Conservation (phyloP, 92 coral and sea anemone genomes). For the Umimayanthus chanpuru region DNA sequence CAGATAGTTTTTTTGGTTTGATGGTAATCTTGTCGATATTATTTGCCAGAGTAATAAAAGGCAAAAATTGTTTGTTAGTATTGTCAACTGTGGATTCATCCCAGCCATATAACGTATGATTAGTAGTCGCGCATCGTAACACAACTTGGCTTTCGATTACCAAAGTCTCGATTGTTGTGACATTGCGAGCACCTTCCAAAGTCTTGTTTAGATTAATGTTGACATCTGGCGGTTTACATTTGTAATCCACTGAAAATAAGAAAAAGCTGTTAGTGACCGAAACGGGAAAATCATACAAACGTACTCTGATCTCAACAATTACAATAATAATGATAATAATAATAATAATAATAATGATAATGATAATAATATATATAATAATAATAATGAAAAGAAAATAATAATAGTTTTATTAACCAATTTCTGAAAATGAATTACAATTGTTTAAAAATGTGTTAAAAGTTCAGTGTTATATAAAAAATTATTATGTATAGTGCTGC, state of each 20-base stretch:
- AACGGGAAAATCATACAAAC: too few relatives aligned
- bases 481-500: too few relatives aligned
- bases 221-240: slow-evolving; percentile 78
- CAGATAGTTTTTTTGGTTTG: slow-evolving; percentile 45
- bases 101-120: slow-evolving; percentile 56
- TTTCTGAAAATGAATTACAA: too few relatives aligned
- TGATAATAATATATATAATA: too few relatives aligned
- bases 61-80: slow-evolving; percentile 50
- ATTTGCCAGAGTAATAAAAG: slow-evolving; percentile 45
- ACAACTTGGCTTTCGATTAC: slow-evolving; percentile 53
- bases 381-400: too few relatives aligned
- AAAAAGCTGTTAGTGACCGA: background rate
- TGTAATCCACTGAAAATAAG: slow-evolving; percentile 65
- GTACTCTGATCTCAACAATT: too few relatives aligned
- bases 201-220: slow-evolving; percentile 56
- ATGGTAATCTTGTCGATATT: slow-evolving; percentile 48
- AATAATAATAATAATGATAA: too few relatives aligned
- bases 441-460: too few relatives aligned
- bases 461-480: too few relatives aligned
- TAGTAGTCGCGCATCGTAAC: slow-evolving; percentile 57
- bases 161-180: slow-evolving; percentile 54
- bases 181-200: slow-evolving; percentile 33
- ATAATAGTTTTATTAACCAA: too few relatives aligned
- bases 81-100: slow-evolving; percentile 56
- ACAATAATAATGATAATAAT: too few relatives aligned